Percentiles rank a stretch among this genome's conserved stretches.
phyloP scores from a whole-genome alignment of 2,797 vertebrate species.

The Aeoliscus strigatus region DNA sequence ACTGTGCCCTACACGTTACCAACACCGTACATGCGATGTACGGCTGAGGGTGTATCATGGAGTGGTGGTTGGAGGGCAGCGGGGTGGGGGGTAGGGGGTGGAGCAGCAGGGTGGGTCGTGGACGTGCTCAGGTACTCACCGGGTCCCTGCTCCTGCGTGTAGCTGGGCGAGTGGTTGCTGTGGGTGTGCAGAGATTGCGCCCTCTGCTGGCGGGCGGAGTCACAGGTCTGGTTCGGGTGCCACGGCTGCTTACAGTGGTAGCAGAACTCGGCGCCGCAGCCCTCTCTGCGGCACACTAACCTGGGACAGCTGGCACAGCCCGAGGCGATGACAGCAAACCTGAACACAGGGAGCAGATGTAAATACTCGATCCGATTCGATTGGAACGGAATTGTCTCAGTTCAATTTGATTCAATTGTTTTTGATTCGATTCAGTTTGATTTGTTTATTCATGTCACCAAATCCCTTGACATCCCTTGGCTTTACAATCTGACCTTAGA shows the following conservation, averaged over 20 bases:
- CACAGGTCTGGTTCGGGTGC: conserved; percentile 98
- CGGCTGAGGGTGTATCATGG: too few species aligned
- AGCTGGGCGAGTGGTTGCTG: conserved; percentile 95
- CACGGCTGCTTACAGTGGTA: conserved; percentile 99
- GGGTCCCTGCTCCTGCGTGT: conserved; percentile 88
- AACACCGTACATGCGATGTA: too few species aligned
- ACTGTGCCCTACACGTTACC: too few species aligned
- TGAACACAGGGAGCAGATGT: conserved; percentile 49
- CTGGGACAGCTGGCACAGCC: conserved; percentile 98
- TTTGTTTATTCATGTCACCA: too few species aligned
- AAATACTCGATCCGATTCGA: too few species aligned
- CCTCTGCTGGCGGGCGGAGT: conserved; percentile 94
- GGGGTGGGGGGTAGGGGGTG: too few species aligned
- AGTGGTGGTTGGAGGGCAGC: too few species aligned
- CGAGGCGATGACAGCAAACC: conserved; percentile 95
- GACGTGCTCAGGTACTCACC: conserved; percentile 64
- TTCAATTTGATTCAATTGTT: too few species aligned
- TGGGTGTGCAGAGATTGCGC: conserved; percentile 87
- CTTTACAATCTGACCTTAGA: too few species aligned
- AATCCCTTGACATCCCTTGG: too few species aligned
- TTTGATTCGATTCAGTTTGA: too few species aligned
- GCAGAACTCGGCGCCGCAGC: conserved; percentile 96
- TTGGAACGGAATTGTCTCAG: too few species aligned
- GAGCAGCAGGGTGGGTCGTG: conserved; percentile 1
- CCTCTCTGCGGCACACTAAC: conserved; percentile 91